phyloP scores from a whole-genome alignment of 2,797 vertebrate species.

The Enteromius thamalakanensis region DNA sequence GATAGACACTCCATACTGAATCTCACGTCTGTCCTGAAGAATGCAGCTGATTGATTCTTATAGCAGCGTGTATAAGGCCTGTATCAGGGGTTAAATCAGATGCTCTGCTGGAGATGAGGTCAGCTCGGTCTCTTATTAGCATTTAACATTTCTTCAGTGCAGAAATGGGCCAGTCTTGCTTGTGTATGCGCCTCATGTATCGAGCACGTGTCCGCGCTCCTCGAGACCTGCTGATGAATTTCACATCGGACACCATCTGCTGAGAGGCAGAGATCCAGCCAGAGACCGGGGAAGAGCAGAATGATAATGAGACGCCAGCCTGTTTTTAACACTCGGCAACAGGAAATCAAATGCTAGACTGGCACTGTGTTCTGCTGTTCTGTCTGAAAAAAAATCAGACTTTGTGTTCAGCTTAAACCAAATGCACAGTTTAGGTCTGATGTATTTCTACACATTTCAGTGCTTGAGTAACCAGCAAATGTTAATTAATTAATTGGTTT shows the following conservation, averaged over 20 bases:
- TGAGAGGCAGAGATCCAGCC: constrained; percentile 36
- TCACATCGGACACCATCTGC: constrained; percentile 52
- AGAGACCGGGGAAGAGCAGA: neutral
- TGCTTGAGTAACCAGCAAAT: neutral
- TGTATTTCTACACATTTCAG: neutral
- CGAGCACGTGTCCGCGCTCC: constrained; percentile 31
- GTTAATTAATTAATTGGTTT: neutral
- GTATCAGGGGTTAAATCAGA: constrained; percentile 40
- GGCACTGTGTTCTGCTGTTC: neutral
- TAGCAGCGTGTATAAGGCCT: neutral
- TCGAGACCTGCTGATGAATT: constrained; percentile 48
- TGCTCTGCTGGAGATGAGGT: constrained; percentile 33
- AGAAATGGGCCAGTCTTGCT: constrained; percentile 42
- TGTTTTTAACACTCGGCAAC: constrained; percentile 21
- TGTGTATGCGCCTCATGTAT: constrained; percentile 39
- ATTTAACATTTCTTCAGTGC: constrained; percentile 24
- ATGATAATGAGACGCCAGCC: constrained; percentile 46
- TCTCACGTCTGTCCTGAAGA: neutral
- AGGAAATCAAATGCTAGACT: neutral
- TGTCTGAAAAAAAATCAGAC: neutral
- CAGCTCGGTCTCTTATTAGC: constrained; percentile 13
- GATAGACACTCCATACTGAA: no score
- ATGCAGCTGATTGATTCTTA: constrained; percentile 27
- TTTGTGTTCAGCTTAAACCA: neutral
- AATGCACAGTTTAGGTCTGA: neutral